These are phyloP conservation scores for Calidris pugnax DNA, from an alignment of 2,113 vertebrate genomes.

Conservation along the genomic window DNA sequence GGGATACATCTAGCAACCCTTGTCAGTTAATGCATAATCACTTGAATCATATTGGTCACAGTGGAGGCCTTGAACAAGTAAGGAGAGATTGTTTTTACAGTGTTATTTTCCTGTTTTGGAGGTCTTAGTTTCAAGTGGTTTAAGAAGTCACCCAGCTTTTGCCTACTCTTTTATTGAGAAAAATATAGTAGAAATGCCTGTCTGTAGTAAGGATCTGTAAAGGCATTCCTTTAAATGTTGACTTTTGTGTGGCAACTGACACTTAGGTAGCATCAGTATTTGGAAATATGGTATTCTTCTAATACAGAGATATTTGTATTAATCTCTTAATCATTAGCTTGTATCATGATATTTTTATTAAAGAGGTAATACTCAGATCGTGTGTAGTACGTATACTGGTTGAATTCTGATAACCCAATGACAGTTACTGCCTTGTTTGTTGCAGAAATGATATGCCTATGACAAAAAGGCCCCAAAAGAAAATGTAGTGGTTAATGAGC, in stretches of 20 bases:
- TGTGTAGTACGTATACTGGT: accelerated
- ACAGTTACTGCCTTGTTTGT: background rate
- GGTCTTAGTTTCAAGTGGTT: background rate
- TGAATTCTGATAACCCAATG: background rate
- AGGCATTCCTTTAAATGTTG: background rate
- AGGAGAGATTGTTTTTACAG: background rate
- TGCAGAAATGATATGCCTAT: background rate
- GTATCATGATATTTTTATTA: accelerated
- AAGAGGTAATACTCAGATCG: background rate
- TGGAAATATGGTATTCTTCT: background rate
- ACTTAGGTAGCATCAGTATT: background rate
- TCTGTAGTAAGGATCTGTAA: background rate
- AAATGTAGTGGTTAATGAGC: background rate
- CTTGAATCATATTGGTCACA: conserved; percentile 90
- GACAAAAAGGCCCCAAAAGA: background rate
- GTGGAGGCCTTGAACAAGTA: conserved; percentile 94
- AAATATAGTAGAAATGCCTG: background rate
- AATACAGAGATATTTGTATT: background rate
- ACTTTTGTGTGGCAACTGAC: background rate
- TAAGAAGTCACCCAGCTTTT: background rate
- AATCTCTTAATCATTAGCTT: background rate
- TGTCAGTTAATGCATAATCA: conserved; percentile 90
- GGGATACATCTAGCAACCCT: conserved; percentile 90
- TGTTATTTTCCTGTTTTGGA: background rate
- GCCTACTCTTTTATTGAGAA: background rate